phyloP scores from a whole-genome alignment of 1,140 invertebrate genomes.

The Drosophila tsacasi region DNA sequence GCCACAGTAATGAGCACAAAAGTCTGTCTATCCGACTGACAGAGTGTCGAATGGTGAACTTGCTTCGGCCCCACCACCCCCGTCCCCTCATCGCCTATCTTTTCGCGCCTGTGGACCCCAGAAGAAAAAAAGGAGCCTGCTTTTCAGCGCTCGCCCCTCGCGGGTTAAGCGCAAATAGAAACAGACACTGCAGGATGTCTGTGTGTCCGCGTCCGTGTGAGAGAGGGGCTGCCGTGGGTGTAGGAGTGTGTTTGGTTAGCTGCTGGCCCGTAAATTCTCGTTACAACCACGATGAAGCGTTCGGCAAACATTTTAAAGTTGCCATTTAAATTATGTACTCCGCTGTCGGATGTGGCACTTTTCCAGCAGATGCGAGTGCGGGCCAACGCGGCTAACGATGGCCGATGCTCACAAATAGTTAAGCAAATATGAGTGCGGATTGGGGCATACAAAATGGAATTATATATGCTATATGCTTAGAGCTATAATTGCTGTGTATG shows the following conservation, averaged over 20 bases:
- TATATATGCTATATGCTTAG: no score
- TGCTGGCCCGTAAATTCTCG: slow-evolving; percentile 80
- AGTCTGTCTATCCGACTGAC: slow-evolving; percentile 42
- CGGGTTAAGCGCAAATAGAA: slow-evolving; percentile 79
- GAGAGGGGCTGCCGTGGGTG: slow-evolving; percentile 17
- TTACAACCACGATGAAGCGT: slow-evolving; percentile 80
- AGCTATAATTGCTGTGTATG: background rate
- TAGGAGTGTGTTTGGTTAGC: slow-evolving; percentile 59
- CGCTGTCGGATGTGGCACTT: slow-evolving; percentile 35
- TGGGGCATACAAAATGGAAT: slow-evolving; percentile 2
- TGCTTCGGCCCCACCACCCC: slow-evolving; percentile 7
- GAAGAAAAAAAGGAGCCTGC: slow-evolving; percentile 64
- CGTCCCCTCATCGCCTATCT: slow-evolving; percentile 45
- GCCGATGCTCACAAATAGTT: slow-evolving; percentile 53
- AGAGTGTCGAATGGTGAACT: slow-evolving; percentile 60
- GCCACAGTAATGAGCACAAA: slow-evolving; percentile 75
- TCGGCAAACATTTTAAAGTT: slow-evolving; percentile 83
- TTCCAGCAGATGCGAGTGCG: background rate
- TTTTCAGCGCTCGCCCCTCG: slow-evolving; percentile 61
- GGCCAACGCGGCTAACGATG: slow-evolving; percentile 7
- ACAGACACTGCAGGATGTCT: slow-evolving; percentile 26
- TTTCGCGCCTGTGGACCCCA: slow-evolving; percentile 61
- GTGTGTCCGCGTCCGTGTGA: slow-evolving; percentile 15
- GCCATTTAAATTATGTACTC: slow-evolving; percentile 75
- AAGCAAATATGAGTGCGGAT: slow-evolving; percentile 49